Evolutionary conservation across 2,113 vertebrate species (phyloP).

Genomic region (Paraplagusia blochii): DNA sequence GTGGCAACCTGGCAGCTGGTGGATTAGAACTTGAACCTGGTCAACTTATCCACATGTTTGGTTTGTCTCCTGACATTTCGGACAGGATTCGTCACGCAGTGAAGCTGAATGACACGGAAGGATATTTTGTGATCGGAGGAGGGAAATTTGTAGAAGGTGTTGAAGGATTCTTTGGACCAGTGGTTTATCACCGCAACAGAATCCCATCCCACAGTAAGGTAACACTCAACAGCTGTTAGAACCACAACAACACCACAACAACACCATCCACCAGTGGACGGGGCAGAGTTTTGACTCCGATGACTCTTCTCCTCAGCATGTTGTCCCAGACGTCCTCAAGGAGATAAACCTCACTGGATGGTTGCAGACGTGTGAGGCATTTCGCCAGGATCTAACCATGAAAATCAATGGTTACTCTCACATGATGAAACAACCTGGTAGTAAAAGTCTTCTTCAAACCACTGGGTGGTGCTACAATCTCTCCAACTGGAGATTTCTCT

Average conservation of each 20-base stretch:
- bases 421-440: slow-evolving; percentile 2
- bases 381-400: slow-evolving; percentile 54
- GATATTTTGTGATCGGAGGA: slow-evolving; percentile 77
- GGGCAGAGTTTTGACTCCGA: no score
- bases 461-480: slow-evolving; percentile 41
- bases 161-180: slow-evolving; percentile 76
- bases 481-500: neutral
- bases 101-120: slow-evolving; percentile 73
- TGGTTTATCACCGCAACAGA: slow-evolving; percentile 69
- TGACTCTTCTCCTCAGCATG: neutral
- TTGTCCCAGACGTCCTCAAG: slow-evolving; percentile 57
- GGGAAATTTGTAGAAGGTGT: slow-evolving; percentile 64
- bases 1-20: no score
- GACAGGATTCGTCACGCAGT: slow-evolving; percentile 52
- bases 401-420: slow-evolving; percentile 49
- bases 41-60: neutral
- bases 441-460: slow-evolving; percentile 16
- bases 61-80: neutral
- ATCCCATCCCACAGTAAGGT: slow-evolving; percentile 48
- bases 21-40: no score
- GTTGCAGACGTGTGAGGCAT: slow-evolving; percentile 65
- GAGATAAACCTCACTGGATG: slow-evolving; percentile 67
- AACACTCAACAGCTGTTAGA: neutral
- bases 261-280: no score
- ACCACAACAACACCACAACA: no score